Evolutionary conservation across 2,888 invertebrate species (phyloP), one percentile per base, ranked within the genome.

Genomic region (Melikaiella ostensackeni): DNA sequence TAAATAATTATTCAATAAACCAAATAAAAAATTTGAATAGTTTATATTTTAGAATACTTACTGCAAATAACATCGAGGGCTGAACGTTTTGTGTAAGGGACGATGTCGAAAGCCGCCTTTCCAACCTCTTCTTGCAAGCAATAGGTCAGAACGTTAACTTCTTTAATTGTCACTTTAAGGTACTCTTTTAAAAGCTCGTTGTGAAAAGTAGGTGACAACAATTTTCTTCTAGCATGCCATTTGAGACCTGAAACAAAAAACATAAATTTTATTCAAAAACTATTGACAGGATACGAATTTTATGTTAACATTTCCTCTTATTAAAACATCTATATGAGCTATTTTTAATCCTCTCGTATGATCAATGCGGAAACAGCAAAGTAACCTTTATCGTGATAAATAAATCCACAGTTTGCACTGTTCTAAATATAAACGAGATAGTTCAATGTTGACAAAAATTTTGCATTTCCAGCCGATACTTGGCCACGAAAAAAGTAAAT

Each of bases 61-160:
- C 91, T 87, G 76, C 91, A 91, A 61, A 92, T 90, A 24, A 89
- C 86, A 57, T 92, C 91, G n/a, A 92, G 85, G 1, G 90, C 84
- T 0, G 89, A 88, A 16, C 91, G 87, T 86, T 91, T 91, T 0
- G 88, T 85, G 57, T 89, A 91, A 0, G 90, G 90, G 6, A 90
- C 84, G 9, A 92, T 83, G 75, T 92, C 86, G 77, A 92, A 91
- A 63, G 81, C 84, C 9, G 85, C 74, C 42, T 88, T 87, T 5
- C 84, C 86, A 19, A 88, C 70, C 84, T 91, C 88, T n/a, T 85
- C 80, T 7, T 77, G 76, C 1, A 92, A 75, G 64, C 88, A 87
- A 0, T 86, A 82, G 2, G 89, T 88, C 75, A 92, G 83, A n/a
- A 88, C 80, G 21, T 84, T 74, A 0, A 86, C 82, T 73, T 90